Evolutionary conservation across 2,113 vertebrate species (phyloP).

Genomic region (Crotalus helleri): DNA sequence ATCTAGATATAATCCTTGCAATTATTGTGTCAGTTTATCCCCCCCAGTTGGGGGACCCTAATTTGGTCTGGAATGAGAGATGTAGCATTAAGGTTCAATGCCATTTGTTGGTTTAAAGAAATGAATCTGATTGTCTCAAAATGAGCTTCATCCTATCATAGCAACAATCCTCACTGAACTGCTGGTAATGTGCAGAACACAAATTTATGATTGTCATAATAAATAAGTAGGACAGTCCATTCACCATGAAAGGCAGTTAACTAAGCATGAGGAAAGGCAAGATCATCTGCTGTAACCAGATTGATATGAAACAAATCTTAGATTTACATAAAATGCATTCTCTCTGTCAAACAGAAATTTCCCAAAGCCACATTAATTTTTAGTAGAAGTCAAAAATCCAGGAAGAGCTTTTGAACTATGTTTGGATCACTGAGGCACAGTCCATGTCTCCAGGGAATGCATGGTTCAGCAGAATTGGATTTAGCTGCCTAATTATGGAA

Average conservation of each 20-base stretch:
- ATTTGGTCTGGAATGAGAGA: background rate
- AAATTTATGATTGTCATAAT: background rate
- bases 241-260: background rate
- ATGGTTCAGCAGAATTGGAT: background rate
- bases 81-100: background rate
- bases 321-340: background rate
- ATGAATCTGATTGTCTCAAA: background rate
- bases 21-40: background rate
- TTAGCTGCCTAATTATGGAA: background rate
- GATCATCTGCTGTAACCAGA: background rate
- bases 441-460: background rate
- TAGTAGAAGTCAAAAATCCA: background rate
- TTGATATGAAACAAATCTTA: background rate
- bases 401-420: background rate
- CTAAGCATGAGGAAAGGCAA: background rate
- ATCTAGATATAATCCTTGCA: background rate
- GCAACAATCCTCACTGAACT: background rate
- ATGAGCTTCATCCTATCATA: background rate
- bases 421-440: background rate
- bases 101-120: background rate
- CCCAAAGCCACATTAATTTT: background rate
- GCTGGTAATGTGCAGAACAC: background rate
- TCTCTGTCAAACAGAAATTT: background rate
- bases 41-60: background rate
- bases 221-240: background rate